Evolutionary conservation across 2,888 invertebrate species (phyloP).

Genomic region (Xiphydria camelus): DNA sequence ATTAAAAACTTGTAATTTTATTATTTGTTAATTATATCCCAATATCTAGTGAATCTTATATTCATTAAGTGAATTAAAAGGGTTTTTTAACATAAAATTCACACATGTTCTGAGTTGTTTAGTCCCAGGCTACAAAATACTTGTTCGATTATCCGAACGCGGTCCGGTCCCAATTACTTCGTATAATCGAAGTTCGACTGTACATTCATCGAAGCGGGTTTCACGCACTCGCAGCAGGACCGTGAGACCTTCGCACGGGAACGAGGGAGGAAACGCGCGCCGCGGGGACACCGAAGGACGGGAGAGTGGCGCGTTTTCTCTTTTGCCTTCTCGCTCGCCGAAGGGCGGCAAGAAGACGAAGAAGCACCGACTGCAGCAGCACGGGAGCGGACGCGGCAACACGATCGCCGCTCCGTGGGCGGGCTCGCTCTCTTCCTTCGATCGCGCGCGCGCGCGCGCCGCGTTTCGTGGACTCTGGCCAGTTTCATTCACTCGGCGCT

Average conservation of each 20-base stretch:
- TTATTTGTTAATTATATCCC: too few relatives aligned
- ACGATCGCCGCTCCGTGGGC: not conserved
- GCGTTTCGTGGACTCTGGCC: constrained; percentile 40
- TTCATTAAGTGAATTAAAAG: too few relatives aligned
- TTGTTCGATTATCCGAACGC: too few relatives aligned
- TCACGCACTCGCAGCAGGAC: not conserved
- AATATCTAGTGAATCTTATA: too few relatives aligned
- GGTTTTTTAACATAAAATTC: too few relatives aligned
- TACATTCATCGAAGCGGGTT: not conserved
- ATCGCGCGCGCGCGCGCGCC: not conserved
- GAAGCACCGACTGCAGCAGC: constrained; percentile 1
- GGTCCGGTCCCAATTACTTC: too few relatives aligned
- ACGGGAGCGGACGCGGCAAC: constrained; percentile 5
- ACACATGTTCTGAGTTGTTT: too few relatives aligned
- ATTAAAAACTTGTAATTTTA: too few relatives aligned
- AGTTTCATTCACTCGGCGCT: constrained; percentile 45
- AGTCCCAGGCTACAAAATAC: too few relatives aligned
- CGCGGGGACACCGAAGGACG: not conserved
- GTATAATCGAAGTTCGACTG: too few relatives aligned
- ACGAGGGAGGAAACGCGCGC: constrained; percentile 4
- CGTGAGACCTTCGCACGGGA: constrained; percentile 10
- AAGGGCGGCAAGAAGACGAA: not conserved
- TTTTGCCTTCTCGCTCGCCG: too few relatives aligned
- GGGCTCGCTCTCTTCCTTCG: constrained; percentile 4
- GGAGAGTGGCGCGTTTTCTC: not conserved